These are phyloP conservation scores for Ectropis grisescens DNA, from an alignment of 1,140 invertebrate species.

Conservation along the genomic window DNA sequence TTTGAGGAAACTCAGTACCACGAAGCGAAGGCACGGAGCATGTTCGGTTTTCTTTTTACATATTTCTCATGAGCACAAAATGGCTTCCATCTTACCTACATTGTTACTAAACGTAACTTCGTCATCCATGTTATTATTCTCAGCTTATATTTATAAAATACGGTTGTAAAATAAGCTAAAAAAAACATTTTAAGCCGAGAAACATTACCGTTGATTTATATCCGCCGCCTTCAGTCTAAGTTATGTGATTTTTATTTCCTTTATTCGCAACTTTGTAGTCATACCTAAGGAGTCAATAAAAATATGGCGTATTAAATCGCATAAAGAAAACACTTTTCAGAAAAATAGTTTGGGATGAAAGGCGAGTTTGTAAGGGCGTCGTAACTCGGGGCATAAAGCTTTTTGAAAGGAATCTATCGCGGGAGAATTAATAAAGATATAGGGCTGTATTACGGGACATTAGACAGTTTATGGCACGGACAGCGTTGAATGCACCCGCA, in stretches of 20 bases:
- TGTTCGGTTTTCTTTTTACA: too few species aligned
- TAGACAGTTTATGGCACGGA: slow-evolving; percentile 57
- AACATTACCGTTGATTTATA: slow-evolving; percentile 46
- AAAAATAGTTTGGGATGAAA: slow-evolving; percentile 61
- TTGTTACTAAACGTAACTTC: too few species aligned
- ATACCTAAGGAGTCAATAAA: slow-evolving; percentile 43
- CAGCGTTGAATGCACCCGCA: slow-evolving; percentile 46
- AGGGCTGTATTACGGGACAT: slow-evolving; percentile 60
- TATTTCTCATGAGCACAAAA: too few species aligned
- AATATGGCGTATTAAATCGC: slow-evolving; percentile 61
- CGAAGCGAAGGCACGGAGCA: too few species aligned
- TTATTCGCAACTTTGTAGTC: slow-evolving; percentile 57
- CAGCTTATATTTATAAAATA: slow-evolving; percentile 43
- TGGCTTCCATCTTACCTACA: too few species aligned
- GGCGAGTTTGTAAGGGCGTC: slow-evolving; percentile 56
- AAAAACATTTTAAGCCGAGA: slow-evolving; percentile 31
- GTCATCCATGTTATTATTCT: slow-evolving; percentile 21
- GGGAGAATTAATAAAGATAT: slow-evolving; percentile 69
- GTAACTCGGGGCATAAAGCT: slow-evolving; percentile 62
- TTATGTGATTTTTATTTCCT: slow-evolving; percentile 55
- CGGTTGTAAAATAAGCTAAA: slow-evolving; percentile 44
- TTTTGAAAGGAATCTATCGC: slow-evolving; percentile 57
- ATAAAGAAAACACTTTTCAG: slow-evolving; percentile 67
- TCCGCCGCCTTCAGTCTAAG: slow-evolving; percentile 33
- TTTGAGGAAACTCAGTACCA: too few species aligned